Percentiles rank a stretch among this genome's conserved stretches.
Conservation (phyloP, 2,113 vertebrate genomes). For the Psilopogon haemacephalus region DNA sequence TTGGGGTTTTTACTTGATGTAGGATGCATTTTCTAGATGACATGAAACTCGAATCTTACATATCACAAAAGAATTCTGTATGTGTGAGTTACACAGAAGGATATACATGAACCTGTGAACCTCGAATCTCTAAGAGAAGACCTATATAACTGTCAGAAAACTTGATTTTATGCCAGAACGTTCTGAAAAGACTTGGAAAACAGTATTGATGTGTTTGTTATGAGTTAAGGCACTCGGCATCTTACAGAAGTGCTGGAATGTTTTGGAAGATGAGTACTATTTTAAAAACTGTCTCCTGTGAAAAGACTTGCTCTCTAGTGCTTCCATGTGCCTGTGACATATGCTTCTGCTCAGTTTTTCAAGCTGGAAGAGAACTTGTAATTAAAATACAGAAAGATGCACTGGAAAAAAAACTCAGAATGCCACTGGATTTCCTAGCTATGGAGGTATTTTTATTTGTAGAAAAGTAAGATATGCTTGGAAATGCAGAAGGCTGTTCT, state of each 20-base stretch:
- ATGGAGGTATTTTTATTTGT: background rate
- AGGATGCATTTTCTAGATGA: background rate
- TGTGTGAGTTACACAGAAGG: rapidly evolving
- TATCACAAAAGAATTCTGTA: background rate
- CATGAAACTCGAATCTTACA: background rate
- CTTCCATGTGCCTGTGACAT: background rate
- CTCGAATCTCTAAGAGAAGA: background rate
- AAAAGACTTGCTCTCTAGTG: background rate
- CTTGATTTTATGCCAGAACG: background rate
- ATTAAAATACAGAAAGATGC: background rate
- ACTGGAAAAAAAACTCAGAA: background rate
- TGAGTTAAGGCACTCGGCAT: background rate
- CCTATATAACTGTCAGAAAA: background rate
- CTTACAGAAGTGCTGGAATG: background rate
- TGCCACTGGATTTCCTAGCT: background rate
- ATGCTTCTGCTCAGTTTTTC: background rate
- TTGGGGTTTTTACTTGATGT: background rate
- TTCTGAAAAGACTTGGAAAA: background rate
- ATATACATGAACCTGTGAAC: background rate
- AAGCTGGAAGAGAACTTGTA: background rate
- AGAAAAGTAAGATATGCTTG: background rate
- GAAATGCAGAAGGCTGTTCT: slow-evolving; percentile 7
- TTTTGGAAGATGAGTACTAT: background rate
- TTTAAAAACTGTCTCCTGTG: background rate
- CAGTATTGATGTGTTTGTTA: background rate